Conservation (phyloP, 1,140 invertebrate genomes). For the Teleogryllus occipitalis region DNA sequence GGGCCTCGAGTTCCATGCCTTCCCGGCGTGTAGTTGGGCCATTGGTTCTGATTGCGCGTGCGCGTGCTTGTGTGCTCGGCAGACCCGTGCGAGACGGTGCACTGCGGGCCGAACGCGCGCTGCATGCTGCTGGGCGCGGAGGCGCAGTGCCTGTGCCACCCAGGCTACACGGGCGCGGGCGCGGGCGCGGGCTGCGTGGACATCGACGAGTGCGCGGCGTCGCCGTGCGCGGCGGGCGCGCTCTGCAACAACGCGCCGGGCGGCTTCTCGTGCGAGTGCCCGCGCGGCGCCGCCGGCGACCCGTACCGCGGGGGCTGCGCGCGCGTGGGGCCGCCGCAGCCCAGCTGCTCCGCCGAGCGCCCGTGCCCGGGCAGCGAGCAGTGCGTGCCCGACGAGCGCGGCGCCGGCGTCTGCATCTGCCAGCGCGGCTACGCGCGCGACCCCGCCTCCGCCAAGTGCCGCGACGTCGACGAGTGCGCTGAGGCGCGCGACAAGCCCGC, state of each 20-base stretch:
- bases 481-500: conserved; percentile 59
- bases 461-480: conserved; percentile 83
- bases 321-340: conserved; percentile 49
- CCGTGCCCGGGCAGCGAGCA: conserved; percentile 77
- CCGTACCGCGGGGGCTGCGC: conserved; percentile 61
- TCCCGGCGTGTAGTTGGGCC: too few species aligned
- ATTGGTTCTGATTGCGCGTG: too few species aligned
- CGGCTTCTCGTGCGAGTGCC: conserved; percentile 78
- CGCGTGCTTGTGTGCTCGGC: conserved; percentile 25
- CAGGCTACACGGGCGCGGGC: conserved; percentile 62
- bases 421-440: conserved; percentile 72
- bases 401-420: conserved; percentile 77
- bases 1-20: too few species aligned
- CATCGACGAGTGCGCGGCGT: conserved; percentile 71
- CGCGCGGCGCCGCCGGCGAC: conserved; percentile 62
- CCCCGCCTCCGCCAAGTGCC: conserved; percentile 58
- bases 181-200: conserved; percentile 66
- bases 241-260: conserved; percentile 83
- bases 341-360: conserved; percentile 57
- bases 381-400: conserved; percentile 66
- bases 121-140: conserved; percentile 77
- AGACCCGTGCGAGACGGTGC: conserved; percentile 83
- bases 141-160: conserved; percentile 73
- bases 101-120: conserved; percentile 79
- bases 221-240: conserved; percentile 70